Evolutionary conservation across 1,140 invertebrate genomes (phyloP).

Genomic region (Drosophila bocqueti): DNA sequence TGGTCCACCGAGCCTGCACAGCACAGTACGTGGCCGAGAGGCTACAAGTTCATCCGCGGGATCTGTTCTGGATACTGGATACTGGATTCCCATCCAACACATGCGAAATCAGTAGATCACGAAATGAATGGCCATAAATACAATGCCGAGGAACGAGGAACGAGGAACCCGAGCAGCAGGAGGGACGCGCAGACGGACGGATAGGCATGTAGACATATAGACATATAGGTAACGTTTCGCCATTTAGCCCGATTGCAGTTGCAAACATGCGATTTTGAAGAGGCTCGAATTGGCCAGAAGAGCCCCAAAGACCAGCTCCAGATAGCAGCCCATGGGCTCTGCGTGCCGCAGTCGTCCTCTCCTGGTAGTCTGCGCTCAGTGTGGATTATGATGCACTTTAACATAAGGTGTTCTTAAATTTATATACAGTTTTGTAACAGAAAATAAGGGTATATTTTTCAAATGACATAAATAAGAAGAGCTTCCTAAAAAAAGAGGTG

Average conservation of each 20-base stretch:
- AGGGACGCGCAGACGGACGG: conserved; percentile 34
- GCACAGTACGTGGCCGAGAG: conserved; percentile 66
- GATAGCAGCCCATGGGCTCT: conserved; percentile 29
- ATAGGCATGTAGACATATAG: conserved; percentile 67
- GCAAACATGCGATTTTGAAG: conserved; percentile 82
- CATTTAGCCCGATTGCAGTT: conserved; percentile 81
- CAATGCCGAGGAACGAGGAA: conserved; percentile 64
- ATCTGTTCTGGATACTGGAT: conserved; percentile 32
- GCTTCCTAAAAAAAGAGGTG: background rate
- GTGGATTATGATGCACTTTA: conserved; percentile 37
- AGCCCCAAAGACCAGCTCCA: conserved; percentile 21
- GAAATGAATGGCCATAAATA: conserved; percentile 82
- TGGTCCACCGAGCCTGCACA: conserved; percentile 20
- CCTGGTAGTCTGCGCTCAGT: conserved; percentile 3
- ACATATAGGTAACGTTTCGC: conserved; percentile 73
- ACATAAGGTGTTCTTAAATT: background rate
- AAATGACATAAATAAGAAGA: background rate
- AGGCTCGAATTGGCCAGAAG: conserved; percentile 71
- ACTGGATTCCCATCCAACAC: conserved; percentile 75
- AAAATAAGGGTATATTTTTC: background rate
- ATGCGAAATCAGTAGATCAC: conserved; percentile 82
- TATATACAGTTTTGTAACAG: background rate
- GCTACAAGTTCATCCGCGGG: conserved; percentile 64
- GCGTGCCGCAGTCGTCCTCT: conserved; percentile 39
- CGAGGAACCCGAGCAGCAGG: conserved; percentile 44